Base-by-base conservation (phyloP, 2,797 vertebrate species). In the Pipistrellus pipistrellus region DNA sequence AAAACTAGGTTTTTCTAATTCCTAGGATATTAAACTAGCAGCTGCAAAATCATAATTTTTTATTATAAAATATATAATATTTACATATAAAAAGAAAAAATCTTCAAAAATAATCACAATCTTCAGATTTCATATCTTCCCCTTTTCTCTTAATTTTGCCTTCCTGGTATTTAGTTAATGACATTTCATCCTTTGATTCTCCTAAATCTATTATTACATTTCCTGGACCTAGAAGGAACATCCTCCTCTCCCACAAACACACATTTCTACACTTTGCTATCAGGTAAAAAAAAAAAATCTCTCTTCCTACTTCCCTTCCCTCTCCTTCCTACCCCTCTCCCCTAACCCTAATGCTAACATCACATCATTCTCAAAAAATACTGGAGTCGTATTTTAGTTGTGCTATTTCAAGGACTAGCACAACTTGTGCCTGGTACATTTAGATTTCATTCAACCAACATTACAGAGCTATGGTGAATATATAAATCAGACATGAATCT, bases 1-100 rank as follows among this genome's bases (percentile, higher is more conserved):
- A 93, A 62, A 88, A 73, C 30, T 53, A 92, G 32, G 30, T 87
- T 93, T n/a, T 96, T 77, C 59, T 96, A 80, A 89, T 69, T 92
- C 14, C 57, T 95, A 20, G 2, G 21, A 12, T 73, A n/a, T 94
- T 91, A 95, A 92, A 91, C 90, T 88, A 95, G 81, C 25, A 84
- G 46, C 44, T 81, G 7, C 15, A 55, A 94, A 90, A 57, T 62
- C 8, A 88, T 64, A 46, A 75, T 57, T 90, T 85, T 78, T 90
- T 35, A 53, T 35, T 32, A 41, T 7, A 85, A 84, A 77, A 8
- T 12, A 48, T 92, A 6, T 64, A 78, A 66, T 57, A 82, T 92
- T 83, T 77, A 88, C 7, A 51, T 5, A 84, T 84, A 80, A 89
- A 83, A 86, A 82, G 13, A 53, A 90, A 12, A 87, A 72, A 17